phyloP scores from a whole-genome alignment of 2,113 vertebrate species.

The Hyperopisus bebe region DNA sequence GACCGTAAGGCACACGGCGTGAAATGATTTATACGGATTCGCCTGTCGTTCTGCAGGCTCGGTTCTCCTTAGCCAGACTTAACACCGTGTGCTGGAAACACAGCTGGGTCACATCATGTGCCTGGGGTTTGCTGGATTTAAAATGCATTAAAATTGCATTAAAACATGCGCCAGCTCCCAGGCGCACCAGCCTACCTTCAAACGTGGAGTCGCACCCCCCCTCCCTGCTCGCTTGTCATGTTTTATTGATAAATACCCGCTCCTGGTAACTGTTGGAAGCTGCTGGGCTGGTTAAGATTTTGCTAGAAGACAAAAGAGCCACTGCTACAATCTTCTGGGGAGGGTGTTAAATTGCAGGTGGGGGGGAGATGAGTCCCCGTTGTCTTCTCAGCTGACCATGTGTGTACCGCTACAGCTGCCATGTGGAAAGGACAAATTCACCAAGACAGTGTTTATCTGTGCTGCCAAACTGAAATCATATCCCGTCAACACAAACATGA shows the following conservation, averaged over 20 bases:
- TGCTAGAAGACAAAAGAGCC: background rate
- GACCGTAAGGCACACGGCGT: background rate
- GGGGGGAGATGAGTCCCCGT: constrained; percentile 3
- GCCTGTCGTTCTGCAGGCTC: background rate
- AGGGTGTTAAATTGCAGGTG: constrained; percentile 23
- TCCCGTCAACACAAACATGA: background rate
- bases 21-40: background rate
- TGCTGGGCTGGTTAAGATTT: constrained; percentile 13
- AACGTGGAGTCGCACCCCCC: background rate
- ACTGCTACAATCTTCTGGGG: constrained; percentile 22
- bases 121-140: background rate
- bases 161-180: background rate
- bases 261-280: constrained; percentile 26
- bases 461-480: background rate
- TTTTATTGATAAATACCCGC: constrained; percentile 21
- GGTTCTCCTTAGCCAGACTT: background rate
- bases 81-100: background rate
- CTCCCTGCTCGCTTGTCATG: background rate
- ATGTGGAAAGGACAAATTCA: background rate
- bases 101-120: background rate
- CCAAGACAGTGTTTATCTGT: background rate
- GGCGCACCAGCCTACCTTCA: background rate
- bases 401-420: background rate
- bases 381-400: constrained; percentile 23
- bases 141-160: constrained; percentile 14